These are phyloP conservation scores for Chymomyza caudatula DNA, from an alignment of 2,888 invertebrate species.

Conservation along the genomic window DNA sequence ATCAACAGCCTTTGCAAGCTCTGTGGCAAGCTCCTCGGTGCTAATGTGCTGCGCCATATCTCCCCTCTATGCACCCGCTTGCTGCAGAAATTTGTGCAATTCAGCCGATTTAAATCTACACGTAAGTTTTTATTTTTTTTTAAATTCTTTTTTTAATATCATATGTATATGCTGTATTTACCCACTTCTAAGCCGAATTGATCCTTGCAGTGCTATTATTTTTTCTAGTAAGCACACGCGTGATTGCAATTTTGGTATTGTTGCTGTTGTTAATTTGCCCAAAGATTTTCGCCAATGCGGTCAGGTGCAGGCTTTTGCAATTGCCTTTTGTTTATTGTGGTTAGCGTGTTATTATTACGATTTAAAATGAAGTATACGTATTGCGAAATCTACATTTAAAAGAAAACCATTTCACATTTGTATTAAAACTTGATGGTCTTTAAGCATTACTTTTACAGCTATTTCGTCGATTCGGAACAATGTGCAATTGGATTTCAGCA, in stretches of 20 bases:
- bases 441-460: not conserved
- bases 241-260: slow-evolving; percentile 40
- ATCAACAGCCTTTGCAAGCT: slow-evolving; percentile 89
- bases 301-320: slow-evolving; percentile 41
- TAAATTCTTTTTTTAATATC: not conserved
- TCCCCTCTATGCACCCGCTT: slow-evolving; percentile 18
- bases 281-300: slow-evolving; percentile 49
- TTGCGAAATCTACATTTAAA: not conserved
- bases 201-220: not conserved
- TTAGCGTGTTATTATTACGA: not conserved
- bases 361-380: not conserved
- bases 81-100: slow-evolving; percentile 6
- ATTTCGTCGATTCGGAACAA: not conserved
- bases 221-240: slow-evolving; percentile 11
- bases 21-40: slow-evolving; percentile 81
- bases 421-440: slow-evolving; percentile 24
- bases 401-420: slow-evolving; percentile 38
- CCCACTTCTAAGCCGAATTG: not conserved
- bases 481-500: not conserved
- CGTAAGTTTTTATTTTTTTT: not conserved
- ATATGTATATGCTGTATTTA: not conserved
- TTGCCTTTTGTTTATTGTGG: slow-evolving; percentile 7
- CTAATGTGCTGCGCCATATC: slow-evolving; percentile 73
- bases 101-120: not conserved
- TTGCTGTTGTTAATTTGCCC: slow-evolving; percentile 32